Evolutionary conservation across 2,113 vertebrate species (phyloP).

Genomic region (Trematocara nigrifrons): DNA sequence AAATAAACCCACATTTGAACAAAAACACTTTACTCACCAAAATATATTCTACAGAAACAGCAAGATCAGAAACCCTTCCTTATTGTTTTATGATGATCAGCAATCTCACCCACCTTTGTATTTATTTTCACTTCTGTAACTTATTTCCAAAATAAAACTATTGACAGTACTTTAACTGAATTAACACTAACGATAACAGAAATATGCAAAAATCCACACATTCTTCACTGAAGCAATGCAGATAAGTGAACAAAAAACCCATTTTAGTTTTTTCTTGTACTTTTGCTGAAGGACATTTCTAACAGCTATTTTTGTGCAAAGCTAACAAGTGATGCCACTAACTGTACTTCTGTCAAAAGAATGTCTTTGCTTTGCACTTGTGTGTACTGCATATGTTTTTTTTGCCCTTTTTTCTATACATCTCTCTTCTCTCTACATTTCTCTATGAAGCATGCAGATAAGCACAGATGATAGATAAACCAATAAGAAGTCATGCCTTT

Average conservation of each 20-base stretch:
- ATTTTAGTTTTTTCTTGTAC: background rate
- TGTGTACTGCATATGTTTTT: background rate
- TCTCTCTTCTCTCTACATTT: background rate
- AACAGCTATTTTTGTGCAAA: background rate
- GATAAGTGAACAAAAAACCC: background rate
- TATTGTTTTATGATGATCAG: background rate
- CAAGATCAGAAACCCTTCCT: fast-evolving
- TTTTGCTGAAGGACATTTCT: background rate
- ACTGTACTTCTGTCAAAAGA: background rate
- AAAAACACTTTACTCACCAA: background rate
- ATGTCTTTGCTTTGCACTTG: background rate
- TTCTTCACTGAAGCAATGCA: background rate
- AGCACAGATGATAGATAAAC: background rate
- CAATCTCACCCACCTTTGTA: background rate
- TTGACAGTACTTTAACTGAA: background rate
- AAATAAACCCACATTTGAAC: background rate
- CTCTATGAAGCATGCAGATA: background rate
- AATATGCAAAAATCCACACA: background rate
- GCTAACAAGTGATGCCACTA: background rate
- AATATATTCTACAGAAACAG: background rate
- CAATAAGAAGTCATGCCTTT: background rate
- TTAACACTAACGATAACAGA: background rate
- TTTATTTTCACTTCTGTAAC: background rate
- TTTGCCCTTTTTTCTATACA: background rate
- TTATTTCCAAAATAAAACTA: background rate